Evolutionary conservation across 2,113 vertebrate genomes (phyloP).

Genomic region (Nothocercus nigrocapillus): DNA sequence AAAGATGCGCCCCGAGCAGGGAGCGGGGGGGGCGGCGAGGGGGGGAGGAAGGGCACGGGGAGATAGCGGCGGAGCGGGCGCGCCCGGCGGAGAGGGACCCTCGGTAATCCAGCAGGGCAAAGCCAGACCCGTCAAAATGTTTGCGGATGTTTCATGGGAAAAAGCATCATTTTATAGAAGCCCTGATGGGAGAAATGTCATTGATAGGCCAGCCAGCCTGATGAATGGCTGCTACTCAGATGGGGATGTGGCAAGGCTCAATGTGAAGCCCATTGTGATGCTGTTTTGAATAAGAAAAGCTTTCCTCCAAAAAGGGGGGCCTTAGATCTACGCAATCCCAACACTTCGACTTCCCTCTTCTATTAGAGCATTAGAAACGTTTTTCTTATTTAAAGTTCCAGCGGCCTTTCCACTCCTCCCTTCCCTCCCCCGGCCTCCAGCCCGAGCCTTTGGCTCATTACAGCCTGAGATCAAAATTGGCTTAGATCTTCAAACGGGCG

Average conservation of each 20-base stretch:
- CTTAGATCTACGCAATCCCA: slow-evolving; percentile 97
- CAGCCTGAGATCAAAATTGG: slow-evolving; percentile 78
- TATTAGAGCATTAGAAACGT: slow-evolving; percentile 96
- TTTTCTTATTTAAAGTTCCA: slow-evolving; percentile 86
- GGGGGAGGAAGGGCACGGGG: slow-evolving; percentile 37
- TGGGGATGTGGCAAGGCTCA: slow-evolving; percentile 99
- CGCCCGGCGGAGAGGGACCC: slow-evolving; percentile 81
- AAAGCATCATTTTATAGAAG: slow-evolving; percentile 99
- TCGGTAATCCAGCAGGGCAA: slow-evolving; percentile 95
- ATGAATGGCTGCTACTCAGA: slow-evolving; percentile 99
- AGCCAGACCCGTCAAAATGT: slow-evolving; percentile 99
- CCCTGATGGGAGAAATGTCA: slow-evolving; percentile 99
- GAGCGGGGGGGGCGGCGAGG: slow-evolving; percentile 20
- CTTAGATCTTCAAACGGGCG: slow-evolving; percentile 69
- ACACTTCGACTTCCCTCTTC: slow-evolving; percentile 95
- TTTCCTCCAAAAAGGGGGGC: slow-evolving; percentile 93
- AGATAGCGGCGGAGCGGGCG: slow-evolving; percentile 29
- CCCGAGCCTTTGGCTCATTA: slow-evolving; percentile 77
- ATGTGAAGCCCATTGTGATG: slow-evolving; percentile 99
- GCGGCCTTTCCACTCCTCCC: slow-evolving; percentile 43
- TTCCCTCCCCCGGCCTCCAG: slow-evolving; percentile 67
- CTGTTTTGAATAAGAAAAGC: slow-evolving; percentile 99
- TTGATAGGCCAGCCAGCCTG: slow-evolving; percentile 99
- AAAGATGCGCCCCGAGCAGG: slow-evolving; percentile 64
- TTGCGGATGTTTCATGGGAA: slow-evolving; percentile 99